A percentile compares a stretch with the other conserved stretches of the same genome.
Conservation (phyloP, 1,140 invertebrate genomes). For the Pseudomyrmex sp. region DNA sequence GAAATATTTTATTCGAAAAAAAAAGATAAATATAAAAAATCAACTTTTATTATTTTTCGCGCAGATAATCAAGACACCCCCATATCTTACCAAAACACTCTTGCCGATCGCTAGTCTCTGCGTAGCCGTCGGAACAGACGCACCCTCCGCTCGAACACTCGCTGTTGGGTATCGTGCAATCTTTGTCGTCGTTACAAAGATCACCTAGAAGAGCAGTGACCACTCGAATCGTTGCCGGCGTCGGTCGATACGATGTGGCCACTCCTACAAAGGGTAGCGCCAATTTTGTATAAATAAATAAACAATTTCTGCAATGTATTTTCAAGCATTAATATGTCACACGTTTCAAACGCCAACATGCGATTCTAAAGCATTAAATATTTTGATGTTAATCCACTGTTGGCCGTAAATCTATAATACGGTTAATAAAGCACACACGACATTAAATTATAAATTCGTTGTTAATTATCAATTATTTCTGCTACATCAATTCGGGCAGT, state of each 20-base stretch:
- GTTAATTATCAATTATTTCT: conserved; percentile 22
- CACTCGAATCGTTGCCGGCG: conserved; percentile 89
- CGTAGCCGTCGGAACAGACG: conserved; percentile 88
- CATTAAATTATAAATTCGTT: conserved; percentile 29
- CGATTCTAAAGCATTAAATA: conserved; percentile 28
- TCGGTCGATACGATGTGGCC: conserved; percentile 86
- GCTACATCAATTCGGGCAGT: background rate
- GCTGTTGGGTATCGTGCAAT: conserved; percentile 90
- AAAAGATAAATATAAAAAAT: background rate
- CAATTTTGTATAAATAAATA: background rate
- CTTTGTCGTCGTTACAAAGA: conserved; percentile 89
- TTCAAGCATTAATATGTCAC: conserved; percentile 6
- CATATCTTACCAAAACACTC: conserved; percentile 88
- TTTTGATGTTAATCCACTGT: conserved; percentile 42
- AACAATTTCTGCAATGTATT: background rate
- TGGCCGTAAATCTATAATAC: conserved; percentile 20
- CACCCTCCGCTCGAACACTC: conserved; percentile 90
- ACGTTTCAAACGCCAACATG: conserved; percentile 26
- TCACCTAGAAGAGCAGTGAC: conserved; percentile 91
- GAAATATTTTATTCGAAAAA: background rate
- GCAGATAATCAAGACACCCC: background rate
- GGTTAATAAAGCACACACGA: conserved; percentile 24
- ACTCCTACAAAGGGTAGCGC: conserved; percentile 69
- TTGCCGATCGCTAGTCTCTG: conserved; percentile 89
- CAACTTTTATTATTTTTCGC: background rate